Base-by-base conservation (phyloP, 1,140 invertebrate genomes). In the Ostrea denselamellosa region DNA sequence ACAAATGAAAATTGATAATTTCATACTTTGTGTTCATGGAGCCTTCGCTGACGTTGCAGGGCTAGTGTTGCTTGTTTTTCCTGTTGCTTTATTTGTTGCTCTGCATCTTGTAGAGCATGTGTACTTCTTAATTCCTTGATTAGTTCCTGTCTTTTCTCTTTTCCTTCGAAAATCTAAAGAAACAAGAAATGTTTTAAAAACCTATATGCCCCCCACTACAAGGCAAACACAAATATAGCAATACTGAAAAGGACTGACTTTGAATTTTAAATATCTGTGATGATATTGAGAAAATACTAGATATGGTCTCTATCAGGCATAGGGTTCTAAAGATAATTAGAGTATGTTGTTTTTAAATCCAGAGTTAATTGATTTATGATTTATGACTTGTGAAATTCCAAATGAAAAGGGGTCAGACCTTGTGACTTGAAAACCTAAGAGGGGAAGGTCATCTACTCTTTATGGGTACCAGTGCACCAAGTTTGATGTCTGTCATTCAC, bases 111-210 rank as follows among this genome's bases (percentile, higher is more conserved):
- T 3, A 97, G 94, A 2, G 96, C 96, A 90, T 96, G 96, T 0
- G 96, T 96, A 17, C 95, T 96, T 91, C 96, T 95, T 90, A 97
- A 92, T 94, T 97, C 96, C 83, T 96, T 95, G 8, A 97, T 97
- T 44, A 97, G 92, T 90, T 97, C 96, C 85, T 95, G 95, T 34
- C 96, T 96, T 86, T 96, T 96, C 71, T 96, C 95, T 85, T 96
- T 96, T 19, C 96, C 97, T 94, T 97, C 96, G 92, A 96, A 96
- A 95, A 97, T 97, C 97, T 97, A 89, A 88, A 19, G 51, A 62
- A 89, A 88, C 44, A 83, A 12, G 25, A 58, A 65, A 19, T 58
- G 19, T 58, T 8, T 58, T 58, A 14, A 0, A 58, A 14, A 14
- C 14, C 17, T 19, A n/a, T 19, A n/a, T 14, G 58, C 14, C n/a